These are phyloP conservation scores for Lepilemur ruficaudatus DNA, from an alignment of 2,797 vertebrate species.

Conservation along the genomic window DNA sequence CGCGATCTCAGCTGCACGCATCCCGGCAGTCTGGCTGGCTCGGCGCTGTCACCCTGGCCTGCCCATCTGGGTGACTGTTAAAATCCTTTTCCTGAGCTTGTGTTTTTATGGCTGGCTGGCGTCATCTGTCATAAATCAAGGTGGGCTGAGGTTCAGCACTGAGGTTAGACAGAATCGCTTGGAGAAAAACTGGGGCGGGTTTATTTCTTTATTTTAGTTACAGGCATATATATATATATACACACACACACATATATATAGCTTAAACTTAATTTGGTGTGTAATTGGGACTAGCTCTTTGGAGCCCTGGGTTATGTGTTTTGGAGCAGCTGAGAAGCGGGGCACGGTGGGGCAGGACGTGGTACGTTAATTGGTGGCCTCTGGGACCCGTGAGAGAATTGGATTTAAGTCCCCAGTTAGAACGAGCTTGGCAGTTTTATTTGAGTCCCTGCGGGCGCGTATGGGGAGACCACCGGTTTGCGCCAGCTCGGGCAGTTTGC, in stretches of 20 bases:
- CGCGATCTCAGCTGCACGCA: conserved; percentile 48
- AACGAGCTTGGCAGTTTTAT: conserved; percentile 63
- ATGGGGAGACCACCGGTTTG: not conserved
- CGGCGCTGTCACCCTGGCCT: conserved; percentile 60
- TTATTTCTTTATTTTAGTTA: conserved; percentile 59
- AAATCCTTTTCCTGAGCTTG: conserved; percentile 72
- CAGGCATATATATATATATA: not conserved
- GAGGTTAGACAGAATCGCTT: conserved; percentile 42
- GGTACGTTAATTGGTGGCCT: conserved; percentile 73
- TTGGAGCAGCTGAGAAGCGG: conserved; percentile 52
- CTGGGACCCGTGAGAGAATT: conserved; percentile 64
- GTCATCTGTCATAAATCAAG: conserved; percentile 79
- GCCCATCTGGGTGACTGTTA: conserved; percentile 68
- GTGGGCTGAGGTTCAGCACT: conserved; percentile 73
- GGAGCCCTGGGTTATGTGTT: conserved; percentile 63
- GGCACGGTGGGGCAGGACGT: not conserved
- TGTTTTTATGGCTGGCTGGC: conserved; percentile 78
- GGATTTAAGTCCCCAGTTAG: conserved; percentile 52
- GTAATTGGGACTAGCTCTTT: conserved; percentile 71
- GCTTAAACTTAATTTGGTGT: conserved; percentile 77
- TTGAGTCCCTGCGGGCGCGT: not conserved
- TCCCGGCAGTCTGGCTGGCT: conserved; percentile 56
- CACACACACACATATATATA: not conserved
- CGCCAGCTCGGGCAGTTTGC: accelerated
- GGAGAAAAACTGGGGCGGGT: conserved; percentile 1